Conservation (phyloP, 2,888 invertebrate genomes). For the Bellardia bayeri region DNA sequence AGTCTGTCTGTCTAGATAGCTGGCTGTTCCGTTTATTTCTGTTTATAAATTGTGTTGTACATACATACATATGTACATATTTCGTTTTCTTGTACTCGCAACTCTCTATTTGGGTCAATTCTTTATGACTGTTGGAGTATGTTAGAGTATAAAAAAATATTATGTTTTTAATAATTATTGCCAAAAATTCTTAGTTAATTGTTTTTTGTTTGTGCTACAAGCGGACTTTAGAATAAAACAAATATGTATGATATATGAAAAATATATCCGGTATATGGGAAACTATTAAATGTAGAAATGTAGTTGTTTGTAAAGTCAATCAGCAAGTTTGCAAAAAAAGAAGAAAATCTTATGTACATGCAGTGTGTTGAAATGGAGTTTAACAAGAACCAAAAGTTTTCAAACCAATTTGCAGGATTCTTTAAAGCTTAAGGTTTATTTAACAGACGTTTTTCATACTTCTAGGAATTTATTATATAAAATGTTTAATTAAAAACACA, state of each 20-base stretch:
- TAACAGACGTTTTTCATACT: no score
- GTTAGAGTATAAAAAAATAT: slow-evolving; percentile 8
- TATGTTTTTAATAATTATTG: slow-evolving; percentile 38
- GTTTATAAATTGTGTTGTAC: slow-evolving; percentile 1
- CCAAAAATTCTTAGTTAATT: slow-evolving; percentile 36
- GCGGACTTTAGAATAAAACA: slow-evolving; percentile 16
- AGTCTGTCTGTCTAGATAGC: neutral
- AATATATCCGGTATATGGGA: slow-evolving; percentile 25
- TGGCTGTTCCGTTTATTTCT: slow-evolving; percentile 20
- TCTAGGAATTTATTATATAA: no score
- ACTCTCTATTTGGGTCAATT: slow-evolving; percentile 57
- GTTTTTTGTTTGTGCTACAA: slow-evolving; percentile 5
- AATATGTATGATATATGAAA: neutral
- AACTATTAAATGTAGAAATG: slow-evolving; percentile 23
- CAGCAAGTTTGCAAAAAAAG: neutral
- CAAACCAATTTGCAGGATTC: no score
- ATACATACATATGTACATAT: neutral
- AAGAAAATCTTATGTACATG: neutral
- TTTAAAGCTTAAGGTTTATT: no score
- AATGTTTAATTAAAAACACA: no score
- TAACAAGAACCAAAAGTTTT: no score
- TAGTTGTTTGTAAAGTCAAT: slow-evolving; percentile 6
- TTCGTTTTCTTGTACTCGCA: slow-evolving; percentile 15
- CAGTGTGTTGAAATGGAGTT: no score
- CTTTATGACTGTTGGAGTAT: slow-evolving; percentile 45